Percentiles rank a stretch among this genome's conserved stretches.
These are phyloP conservation scores for Synanceia verrucosa DNA, from an alignment of 2,797 vertebrate species.

Conservation along the genomic window DNA sequence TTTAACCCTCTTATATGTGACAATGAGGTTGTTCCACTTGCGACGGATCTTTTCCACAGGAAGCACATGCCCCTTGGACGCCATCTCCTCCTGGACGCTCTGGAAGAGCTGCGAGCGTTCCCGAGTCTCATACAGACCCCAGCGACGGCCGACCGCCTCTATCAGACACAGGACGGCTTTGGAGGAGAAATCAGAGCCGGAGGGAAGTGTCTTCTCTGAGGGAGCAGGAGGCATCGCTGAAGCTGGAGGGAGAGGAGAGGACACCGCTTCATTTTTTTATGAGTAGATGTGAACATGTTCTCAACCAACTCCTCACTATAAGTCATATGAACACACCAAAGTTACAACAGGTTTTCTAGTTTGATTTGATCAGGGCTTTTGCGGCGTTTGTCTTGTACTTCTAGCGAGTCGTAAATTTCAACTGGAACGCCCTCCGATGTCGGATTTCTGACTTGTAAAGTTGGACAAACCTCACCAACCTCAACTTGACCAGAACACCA, in stretches of 20 bases:
- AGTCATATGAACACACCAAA: background rate
- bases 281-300: too few relatives aligned
- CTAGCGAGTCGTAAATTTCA: too few relatives aligned
- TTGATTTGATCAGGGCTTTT: background rate
- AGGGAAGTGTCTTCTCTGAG: conserved; percentile 68
- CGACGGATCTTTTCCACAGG: conserved; percentile 83
- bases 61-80: conserved; percentile 77
- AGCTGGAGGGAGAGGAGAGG: conserved; percentile 40
- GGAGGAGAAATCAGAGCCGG: conserved; percentile 79
- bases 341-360: background rate
- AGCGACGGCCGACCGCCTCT: conserved; percentile 80
- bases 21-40: conserved; percentile 87
- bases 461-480: too few relatives aligned
- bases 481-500: too few relatives aligned
- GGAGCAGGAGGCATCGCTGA: conserved; percentile 54
- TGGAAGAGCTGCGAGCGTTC: conserved; percentile 85
- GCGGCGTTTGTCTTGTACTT: too few relatives aligned
- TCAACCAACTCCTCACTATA: background rate
- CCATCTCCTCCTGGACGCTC: conserved; percentile 84
- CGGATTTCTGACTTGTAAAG: too few relatives aligned
- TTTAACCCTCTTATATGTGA: conserved; percentile 85
- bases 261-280: too few relatives aligned
- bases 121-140: conserved; percentile 80
- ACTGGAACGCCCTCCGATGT: too few relatives aligned
- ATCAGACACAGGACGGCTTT: conserved; percentile 82